Base-by-base conservation (phyloP, 2,113 vertebrate species). In the Nerophis lumbriciformis region DNA sequence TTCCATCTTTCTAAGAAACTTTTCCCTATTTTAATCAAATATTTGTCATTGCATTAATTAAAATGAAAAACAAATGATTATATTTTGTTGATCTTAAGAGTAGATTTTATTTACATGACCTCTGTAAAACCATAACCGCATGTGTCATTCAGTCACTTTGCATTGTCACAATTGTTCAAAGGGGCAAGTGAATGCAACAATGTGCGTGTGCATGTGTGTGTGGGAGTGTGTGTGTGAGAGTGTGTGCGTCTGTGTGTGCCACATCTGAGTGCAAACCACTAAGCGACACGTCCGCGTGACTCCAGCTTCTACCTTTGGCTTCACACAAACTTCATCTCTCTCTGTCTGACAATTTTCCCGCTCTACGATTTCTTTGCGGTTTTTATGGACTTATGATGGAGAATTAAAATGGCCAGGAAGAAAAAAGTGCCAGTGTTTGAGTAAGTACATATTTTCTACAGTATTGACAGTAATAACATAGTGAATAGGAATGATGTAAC, bases 391-490 rank as follows among this genome's bases (percentile, higher is more conserved):
- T 77, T 77, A 84, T 52, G 63, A 90, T 90, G 89, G 88, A 85
- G 67, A 77, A 69, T 69, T 90, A 88, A 88, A 73, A 83, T 79
- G 80, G 68, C 79, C 76, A 83, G 73, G 66, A 87, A 84, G 78
- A 90, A 85, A 85, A 90, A 87, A 76, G 79, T 80, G 55, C 76
- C 76, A 70, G 76, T 82, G 81, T 71, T 82, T 75, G 79, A 79
- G 88, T 91, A 70, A 89, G 89, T 90, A 82, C 28, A 28, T 28
- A 28, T 28, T 28, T 28, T 28, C 28, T 28, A 28, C 28, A 28
- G 28, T 28, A 28, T 28, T 28, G 3, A 3, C 28, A 28, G 28
- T 28, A 28, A 28, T 4, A 28, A 28, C 28, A 1, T 3, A 4
- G 28, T 28, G 2, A 28, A 28, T 3, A 28, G 2, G 2, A 28